These are phyloP conservation scores for Lepidurus apus DNA, from an alignment of 1,140 invertebrate genomes.

Conservation along the genomic window DNA sequence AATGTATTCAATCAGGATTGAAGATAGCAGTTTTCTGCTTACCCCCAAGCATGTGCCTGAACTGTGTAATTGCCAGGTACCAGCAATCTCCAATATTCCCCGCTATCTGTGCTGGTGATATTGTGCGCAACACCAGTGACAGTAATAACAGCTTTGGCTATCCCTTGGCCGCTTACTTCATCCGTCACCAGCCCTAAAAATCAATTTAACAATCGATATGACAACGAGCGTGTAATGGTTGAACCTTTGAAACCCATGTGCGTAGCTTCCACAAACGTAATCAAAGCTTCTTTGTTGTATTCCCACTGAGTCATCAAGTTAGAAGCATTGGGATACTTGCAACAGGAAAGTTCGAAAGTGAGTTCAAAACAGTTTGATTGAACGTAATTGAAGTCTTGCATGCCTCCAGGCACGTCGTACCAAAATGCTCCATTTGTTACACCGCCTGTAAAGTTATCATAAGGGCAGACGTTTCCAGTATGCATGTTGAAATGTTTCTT, in stretches of 20 bases:
- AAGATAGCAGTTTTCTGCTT: conserved; percentile 40
- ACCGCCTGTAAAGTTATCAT: conserved; percentile 43
- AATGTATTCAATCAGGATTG: neutral
- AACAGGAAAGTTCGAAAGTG: conserved; percentile 58
- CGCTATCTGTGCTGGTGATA: conserved; percentile 63
- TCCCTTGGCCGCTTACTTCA: conserved; percentile 49
- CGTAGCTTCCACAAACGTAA: conserved; percentile 53
- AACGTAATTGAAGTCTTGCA: conserved; percentile 62
- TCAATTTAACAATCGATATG: conserved; percentile 35
- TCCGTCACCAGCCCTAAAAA: conserved; percentile 54
- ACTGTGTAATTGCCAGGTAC: conserved; percentile 73
- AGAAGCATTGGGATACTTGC: conserved; percentile 52
- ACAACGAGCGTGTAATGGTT: neutral
- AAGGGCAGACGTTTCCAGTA: conserved; percentile 39
- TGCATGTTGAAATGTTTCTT: conserved; percentile 47
- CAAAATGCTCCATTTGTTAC: conserved; percentile 48
- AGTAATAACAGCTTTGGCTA: conserved; percentile 61
- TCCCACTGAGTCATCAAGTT: conserved; percentile 53
- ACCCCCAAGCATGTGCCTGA: conserved; percentile 66
- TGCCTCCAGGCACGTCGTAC: conserved; percentile 50
- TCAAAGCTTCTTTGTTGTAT: conserved; percentile 54
- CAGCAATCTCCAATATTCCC: conserved; percentile 82
- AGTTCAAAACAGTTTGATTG: conserved; percentile 59
- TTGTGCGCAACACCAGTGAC: conserved; percentile 67
- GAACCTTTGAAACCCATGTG: conserved; percentile 50